Evolutionary conservation across 2,113 vertebrate species (phyloP).

Genomic region (Hippocampus zosterae): DNA sequence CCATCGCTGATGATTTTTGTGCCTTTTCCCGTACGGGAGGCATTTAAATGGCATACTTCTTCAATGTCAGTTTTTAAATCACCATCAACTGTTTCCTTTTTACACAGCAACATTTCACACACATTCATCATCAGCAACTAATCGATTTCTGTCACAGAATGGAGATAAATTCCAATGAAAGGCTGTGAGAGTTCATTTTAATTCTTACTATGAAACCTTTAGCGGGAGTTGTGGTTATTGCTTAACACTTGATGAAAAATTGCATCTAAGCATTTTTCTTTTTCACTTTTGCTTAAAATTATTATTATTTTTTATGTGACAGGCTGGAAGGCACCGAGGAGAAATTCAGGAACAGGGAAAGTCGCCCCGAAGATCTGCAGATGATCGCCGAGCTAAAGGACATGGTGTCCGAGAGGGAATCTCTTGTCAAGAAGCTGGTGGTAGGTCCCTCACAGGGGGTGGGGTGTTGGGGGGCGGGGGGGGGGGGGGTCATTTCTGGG

Average conservation of each 20-base stretch:
- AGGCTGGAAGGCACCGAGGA: constrained; percentile 97
- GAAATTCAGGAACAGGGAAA: constrained; percentile 92
- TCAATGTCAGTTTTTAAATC: background rate
- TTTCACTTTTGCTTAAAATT: constrained; percentile 1
- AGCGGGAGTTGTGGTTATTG: background rate
- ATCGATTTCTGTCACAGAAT: constrained; percentile 17
- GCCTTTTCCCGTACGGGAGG: background rate
- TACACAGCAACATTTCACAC: constrained; percentile 3
- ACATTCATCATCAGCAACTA: constrained; percentile 15
- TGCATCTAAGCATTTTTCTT: no score
- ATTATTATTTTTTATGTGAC: background rate
- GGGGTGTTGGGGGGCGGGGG: no score
- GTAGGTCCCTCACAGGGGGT: constrained; percentile 67
- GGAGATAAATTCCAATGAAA: constrained; percentile 19
- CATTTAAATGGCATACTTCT: constrained; percentile 1
- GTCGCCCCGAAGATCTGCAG: constrained; percentile 91
- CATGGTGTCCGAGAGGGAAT: constrained; percentile 91
- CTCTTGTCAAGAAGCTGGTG: constrained; percentile 97
- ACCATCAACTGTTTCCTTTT: background rate
- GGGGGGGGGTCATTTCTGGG: background rate
- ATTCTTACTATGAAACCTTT: background rate
- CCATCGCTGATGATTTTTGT: background rate
- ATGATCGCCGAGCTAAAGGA: constrained; percentile 93
- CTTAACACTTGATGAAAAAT: background rate
- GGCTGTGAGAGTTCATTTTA: background rate